Base-by-base conservation (phyloP, 35 echinoderm and acorn worm genomes). In the Patiria miniata region DNA sequence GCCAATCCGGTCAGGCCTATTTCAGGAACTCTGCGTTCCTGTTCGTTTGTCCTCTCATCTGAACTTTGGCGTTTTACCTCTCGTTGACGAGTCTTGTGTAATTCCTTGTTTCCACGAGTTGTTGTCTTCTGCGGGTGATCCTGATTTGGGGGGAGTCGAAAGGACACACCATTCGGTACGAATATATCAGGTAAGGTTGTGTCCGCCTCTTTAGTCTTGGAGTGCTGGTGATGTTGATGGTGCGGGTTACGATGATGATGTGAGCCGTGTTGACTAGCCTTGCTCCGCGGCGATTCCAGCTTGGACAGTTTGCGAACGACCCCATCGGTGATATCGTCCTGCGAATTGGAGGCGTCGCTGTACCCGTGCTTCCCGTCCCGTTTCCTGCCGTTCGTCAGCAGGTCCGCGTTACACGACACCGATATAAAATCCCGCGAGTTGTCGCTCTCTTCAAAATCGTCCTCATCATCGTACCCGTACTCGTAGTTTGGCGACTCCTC, bases 381-480 rank as follows among this genome's bases (percentile, higher is more conserved):
- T 8, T 26, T 32, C 14, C 26, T 22, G 26, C 21, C 34, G 26
- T n/a, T 7, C 57, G 26, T 26, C 34, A 73, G 21, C 9, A 30
- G 19, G 26, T 73, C 65, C 14, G 65, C 14, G 65, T 73, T 73
- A 2, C 14, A 34, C 23, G 65, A 73, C 14, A 26, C 34, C 2
- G 65, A 73, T 73, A 26, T 73, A 30, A 73, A 14, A 73, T 73
- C 65, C 2, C 29, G 65, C 9, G 37, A 28, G 9, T 52, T 28
- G 28, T 83, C 81, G 29, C 53, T 59, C 22, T 83, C 81, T 1
- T 53, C 52, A n/a, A 50, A 39, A 57, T 90, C 80, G 4, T 56
- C 28, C 8, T 89, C 87, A 51, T 85, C 52, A 6, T 77, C 57
- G 18, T 83, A 30, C 21, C 84, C 81, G 42, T 83, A 60, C 51